Conservation (phyloP, 2,888 invertebrate species). For the Scrobipalpa costella region DNA sequence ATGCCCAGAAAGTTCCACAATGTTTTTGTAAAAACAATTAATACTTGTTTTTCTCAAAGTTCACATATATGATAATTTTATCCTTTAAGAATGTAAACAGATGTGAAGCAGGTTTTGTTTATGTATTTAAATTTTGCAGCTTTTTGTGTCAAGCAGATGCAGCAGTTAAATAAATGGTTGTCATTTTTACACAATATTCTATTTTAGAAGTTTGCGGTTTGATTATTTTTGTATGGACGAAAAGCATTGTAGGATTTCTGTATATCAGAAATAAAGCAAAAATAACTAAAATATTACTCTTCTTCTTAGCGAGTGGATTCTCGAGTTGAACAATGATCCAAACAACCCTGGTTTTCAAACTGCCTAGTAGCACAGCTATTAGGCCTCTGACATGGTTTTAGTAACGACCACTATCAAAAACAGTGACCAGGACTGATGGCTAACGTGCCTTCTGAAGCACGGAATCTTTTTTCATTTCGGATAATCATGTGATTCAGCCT, state of each 20-base stretch:
- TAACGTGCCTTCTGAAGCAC: too few species aligned
- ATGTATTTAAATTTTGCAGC: constrained; percentile 41
- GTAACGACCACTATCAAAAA: too few species aligned
- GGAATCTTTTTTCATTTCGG: too few species aligned
- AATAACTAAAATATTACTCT: too few species aligned
- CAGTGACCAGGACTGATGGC: too few species aligned
- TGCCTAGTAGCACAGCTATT: too few species aligned
- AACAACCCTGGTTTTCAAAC: too few species aligned
- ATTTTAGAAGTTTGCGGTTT: neutral
- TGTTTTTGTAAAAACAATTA: neutral
- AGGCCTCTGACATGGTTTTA: too few species aligned
- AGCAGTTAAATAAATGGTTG: constrained; percentile 33
- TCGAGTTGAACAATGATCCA: too few species aligned
- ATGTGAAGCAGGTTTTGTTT: constrained; percentile 31
- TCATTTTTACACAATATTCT: neutral
- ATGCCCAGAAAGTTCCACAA: neutral
- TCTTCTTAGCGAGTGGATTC: too few species aligned
- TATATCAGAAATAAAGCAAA: too few species aligned
- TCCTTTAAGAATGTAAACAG: constrained; percentile 26
- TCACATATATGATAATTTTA: constrained; percentile 29
- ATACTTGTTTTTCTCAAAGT: neutral
- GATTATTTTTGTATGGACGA: neutral
- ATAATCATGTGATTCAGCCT: too few species aligned
- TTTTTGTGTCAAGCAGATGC: constrained; percentile 45
- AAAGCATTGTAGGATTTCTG: neutral